phyloP scores from a whole-genome alignment of 1,140 invertebrate genomes.

The Drosophila pallidifrons region DNA sequence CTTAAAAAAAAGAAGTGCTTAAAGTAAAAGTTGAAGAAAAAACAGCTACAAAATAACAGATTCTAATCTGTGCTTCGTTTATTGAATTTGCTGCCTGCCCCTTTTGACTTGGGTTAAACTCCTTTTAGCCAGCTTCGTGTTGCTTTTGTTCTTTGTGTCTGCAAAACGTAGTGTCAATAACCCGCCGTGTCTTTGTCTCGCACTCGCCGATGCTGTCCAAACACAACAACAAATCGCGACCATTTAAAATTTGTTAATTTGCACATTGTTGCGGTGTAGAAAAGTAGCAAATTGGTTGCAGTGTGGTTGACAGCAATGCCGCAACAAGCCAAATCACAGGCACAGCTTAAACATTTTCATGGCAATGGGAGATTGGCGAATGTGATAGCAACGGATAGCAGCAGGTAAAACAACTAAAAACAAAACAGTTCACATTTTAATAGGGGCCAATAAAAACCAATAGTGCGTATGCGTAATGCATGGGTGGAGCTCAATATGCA shows the following conservation, averaged over 20 bases:
- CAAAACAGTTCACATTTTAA: not conserved
- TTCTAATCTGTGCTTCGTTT: not conserved
- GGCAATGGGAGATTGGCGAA: slow-evolving; percentile 63
- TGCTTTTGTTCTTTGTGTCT: slow-evolving; percentile 32
- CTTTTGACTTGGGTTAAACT: slow-evolving; percentile 3
- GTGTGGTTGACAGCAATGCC: slow-evolving; percentile 53
- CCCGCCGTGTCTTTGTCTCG: slow-evolving; percentile 27
- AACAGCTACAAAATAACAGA: not conserved
- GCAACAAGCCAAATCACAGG: slow-evolving; percentile 48
- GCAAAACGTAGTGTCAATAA: slow-evolving; percentile 44
- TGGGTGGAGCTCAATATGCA: not conserved
- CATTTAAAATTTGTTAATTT: slow-evolving; percentile 16
- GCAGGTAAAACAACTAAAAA: slow-evolving; percentile 54
- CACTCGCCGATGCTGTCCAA: not conserved
- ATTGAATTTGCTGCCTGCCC: not conserved
- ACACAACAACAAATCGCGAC: not conserved
- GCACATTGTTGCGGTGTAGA: slow-evolving; percentile 4
- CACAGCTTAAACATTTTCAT: slow-evolving; percentile 63
- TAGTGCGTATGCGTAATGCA: slow-evolving; percentile 4
- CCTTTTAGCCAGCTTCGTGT: not conserved
- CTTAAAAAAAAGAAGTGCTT: not conserved
- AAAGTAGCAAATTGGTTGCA: not conserved
- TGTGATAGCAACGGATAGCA: slow-evolving; percentile 63
- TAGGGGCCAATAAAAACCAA: not conserved
- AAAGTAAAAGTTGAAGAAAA: not conserved